Percentiles rank a stretch among this genome's conserved stretches.
phyloP scores from a whole-genome alignment of 2,888 invertebrate species.

The Xylota sylvarum region DNA sequence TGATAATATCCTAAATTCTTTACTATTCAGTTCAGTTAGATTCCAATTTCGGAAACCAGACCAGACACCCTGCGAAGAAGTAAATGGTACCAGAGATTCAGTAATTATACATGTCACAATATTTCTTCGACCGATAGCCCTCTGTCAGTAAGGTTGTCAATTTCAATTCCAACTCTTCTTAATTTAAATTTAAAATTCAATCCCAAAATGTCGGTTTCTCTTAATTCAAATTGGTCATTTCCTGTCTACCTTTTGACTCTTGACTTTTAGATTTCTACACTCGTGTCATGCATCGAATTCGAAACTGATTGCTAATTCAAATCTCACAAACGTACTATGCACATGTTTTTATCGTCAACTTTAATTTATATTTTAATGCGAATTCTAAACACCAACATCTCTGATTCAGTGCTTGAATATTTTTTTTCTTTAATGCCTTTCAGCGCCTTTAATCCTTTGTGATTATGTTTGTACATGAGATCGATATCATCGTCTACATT shows the following conservation, averaged over 20 bases:
- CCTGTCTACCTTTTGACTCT: background rate
- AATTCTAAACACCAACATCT: background rate
- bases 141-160: no score
- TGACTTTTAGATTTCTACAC: background rate
- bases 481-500: conserved; percentile 26
- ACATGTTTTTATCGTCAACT: background rate
- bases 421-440: background rate
- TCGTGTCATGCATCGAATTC: no score
- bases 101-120: no score
- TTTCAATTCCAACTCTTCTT: background rate
- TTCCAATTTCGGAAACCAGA: no score
- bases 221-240: background rate
- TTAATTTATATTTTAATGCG: background rate
- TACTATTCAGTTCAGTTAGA: no score
- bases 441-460: background rate
- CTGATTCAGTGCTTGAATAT: conserved; percentile 9
- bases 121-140: no score
- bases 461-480: conserved; percentile 2
- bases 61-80: no score
- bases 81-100: no score
- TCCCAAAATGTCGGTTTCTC: background rate
- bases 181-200: background rate
- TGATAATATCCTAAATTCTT: no score
- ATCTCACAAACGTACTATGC: no score
- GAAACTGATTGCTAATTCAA: no score